Conservation (phyloP, 2,797 vertebrate species). For the Chiroxiphia lanceolata region DNA sequence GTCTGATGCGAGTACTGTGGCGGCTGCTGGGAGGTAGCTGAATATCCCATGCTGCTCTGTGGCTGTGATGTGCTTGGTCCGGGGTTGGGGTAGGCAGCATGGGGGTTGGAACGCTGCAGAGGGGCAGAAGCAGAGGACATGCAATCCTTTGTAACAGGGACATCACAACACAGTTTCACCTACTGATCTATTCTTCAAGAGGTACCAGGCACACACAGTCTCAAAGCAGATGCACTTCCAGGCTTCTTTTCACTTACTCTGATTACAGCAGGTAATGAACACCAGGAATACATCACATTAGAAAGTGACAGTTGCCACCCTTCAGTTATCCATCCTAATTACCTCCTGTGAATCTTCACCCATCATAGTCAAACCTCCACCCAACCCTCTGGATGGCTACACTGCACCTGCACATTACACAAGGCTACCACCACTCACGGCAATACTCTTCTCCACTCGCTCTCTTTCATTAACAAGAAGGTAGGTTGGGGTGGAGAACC, state of each 20-base stretch:
- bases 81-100: constrained; percentile 99
- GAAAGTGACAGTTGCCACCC: background rate
- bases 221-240: background rate
- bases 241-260: background rate
- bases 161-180: rapidly evolving
- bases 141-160: rapidly evolving
- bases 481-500: background rate
- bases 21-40: constrained; percentile 99
- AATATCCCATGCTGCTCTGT: constrained; percentile 99
- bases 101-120: constrained; percentile 96
- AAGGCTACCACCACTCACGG: rapidly evolving
- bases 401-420: rapidly evolving
- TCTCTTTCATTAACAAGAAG: background rate
- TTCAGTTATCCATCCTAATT: background rate
- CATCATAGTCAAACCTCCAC: background rate
- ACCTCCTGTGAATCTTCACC: background rate
- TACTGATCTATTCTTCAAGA: background rate
- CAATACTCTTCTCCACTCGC: background rate
- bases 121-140: constrained; percentile 1
- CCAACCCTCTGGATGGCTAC: background rate
- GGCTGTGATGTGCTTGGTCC: constrained; percentile 99
- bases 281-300: background rate
- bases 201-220: rapidly evolving
- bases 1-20: constrained; percentile 99
- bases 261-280: background rate